Conservation (phyloP, 2,113 vertebrate species). For the Nymphicus hollandicus region DNA sequence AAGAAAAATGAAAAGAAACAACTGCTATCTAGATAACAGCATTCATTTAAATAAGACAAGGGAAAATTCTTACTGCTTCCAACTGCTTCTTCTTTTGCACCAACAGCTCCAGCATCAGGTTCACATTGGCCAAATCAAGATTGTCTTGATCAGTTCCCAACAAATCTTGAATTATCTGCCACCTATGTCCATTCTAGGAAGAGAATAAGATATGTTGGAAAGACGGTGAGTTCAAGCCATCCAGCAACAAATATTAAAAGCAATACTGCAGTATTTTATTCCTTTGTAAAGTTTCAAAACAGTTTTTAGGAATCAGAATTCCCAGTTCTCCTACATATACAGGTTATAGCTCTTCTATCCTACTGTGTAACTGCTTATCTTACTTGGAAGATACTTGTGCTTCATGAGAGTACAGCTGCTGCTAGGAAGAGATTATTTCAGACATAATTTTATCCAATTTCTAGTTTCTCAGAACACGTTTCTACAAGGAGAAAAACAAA, state of each 20-base stretch:
- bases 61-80: slow-evolving; percentile 84
- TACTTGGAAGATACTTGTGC: background rate
- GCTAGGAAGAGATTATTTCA: slow-evolving; percentile 8
- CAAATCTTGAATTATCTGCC: slow-evolving; percentile 95
- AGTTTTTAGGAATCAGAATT: background rate
- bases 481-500: background rate
- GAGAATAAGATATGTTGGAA: background rate
- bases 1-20: background rate
- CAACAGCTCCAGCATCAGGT: slow-evolving; percentile 94
- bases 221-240: background rate
- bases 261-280: background rate
- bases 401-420: background rate
- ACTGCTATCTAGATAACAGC: background rate
- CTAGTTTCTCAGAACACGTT: background rate
- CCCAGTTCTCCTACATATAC: background rate
- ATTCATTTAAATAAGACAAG: background rate
- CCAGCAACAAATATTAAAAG: background rate
- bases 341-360: background rate
- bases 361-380: background rate
- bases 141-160: slow-evolving; percentile 94
- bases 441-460: slow-evolving; percentile 15
- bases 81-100: slow-evolving; percentile 98
- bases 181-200: slow-evolving; percentile 90
- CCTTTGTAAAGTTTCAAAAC: background rate
- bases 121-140: slow-evolving; percentile 95